Evolutionary conservation across 2,797 vertebrate genomes (phyloP), one percentile per base, ranked within the genome.

Genomic region (Clarias pachynema): DNA sequence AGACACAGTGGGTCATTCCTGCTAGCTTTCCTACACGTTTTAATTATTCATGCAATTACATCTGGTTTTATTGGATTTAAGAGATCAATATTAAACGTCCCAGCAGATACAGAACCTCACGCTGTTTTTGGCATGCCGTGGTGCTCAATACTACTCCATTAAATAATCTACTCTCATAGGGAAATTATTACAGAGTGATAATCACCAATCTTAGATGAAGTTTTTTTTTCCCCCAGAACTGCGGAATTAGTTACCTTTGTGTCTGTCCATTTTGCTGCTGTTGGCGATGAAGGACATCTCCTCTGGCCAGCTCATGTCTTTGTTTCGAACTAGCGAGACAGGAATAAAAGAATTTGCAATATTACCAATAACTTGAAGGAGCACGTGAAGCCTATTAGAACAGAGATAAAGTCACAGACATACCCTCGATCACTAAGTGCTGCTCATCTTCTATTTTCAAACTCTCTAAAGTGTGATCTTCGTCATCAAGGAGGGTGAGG

Each of bases 281-380:
- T 99, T 99, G 85, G 98, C 97, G 90, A 99, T 99, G 89, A 99
- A 99, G 18, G 98, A 99, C 98, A 99, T 99, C 90, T 99, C 98
- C 88, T 99, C 98, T 8, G 98, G 98, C 98, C 98, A 99, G 93
- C 98, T 99, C 98, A 99, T 99, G 93, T 99, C 98, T 96, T 99
- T 99, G 95, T 99, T 99, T 72, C 98, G 96, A 94, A 99, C 98
- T 99, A 87, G 72, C 92, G 92, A 91, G 85, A 91, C 18, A n/a
- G 66, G 91, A 37, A 73, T 12, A 85, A 40, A 60, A 79, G 63
- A 62, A 57, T 77, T 15, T 78, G 56, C 3, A 56, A 18, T 26
- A 59, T 29, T 65, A 70, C 49, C 24, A 37, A 57, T 70, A 59
- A 53, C 0, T 56, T n/a, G 68, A 40, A 24, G 26, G 34, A 69